Evolutionary conservation across 2,113 vertebrate species (phyloP), one percentile per base, ranked within the genome.

Genomic region (Dascyllus trimaculatus): DNA sequence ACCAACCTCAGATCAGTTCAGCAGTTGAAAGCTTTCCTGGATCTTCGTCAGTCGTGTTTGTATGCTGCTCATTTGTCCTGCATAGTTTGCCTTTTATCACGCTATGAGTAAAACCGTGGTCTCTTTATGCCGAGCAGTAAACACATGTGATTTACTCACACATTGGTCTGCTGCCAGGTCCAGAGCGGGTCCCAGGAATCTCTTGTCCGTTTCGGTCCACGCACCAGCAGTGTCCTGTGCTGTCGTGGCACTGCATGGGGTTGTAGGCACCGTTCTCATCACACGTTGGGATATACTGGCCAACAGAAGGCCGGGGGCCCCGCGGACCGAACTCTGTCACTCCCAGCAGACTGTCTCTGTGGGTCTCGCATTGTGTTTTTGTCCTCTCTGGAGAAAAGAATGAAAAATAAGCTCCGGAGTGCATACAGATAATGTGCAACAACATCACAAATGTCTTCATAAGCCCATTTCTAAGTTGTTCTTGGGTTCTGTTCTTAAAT

Each of bases 221-320:
- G 0, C 98, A 99, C 98, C 98, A 99, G 71, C 98, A 99, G 63
- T 97, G 93, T 0, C 96, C 96, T 0, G 81, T 93, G 92, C 93
- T 89, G 51, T 81, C 32, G 1, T 97, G 96, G 87, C 98, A 99
- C 89, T 99, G 98, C 17, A 92, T 94, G 43, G 97, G 94, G 3
- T 82, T 57, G 1, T 97, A 99, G 56, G 93, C 92, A 0, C 98
- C 98, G 0, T 95, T 92, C 10, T 93, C 91, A 4, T 98, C 96
- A 74, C 97, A 99, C 18, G 93, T 80, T 0, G 97, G 97, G 66
- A 98, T 60, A 58, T 94, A 97, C 14, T 94, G 91, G 14, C 93
- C 92, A 0, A 87, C 26, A 0, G 72, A 38, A 0, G 90, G 94
- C 22, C 86, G 88, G 0, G 90, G 85, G 0, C 87, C 93, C 19